A percentile compares a stretch with the other conserved stretches of the same genome.
phyloP scores from a whole-genome alignment of 30 jellyfish, hydroid and myxozoan species.

The Aurelia sp. region DNA sequence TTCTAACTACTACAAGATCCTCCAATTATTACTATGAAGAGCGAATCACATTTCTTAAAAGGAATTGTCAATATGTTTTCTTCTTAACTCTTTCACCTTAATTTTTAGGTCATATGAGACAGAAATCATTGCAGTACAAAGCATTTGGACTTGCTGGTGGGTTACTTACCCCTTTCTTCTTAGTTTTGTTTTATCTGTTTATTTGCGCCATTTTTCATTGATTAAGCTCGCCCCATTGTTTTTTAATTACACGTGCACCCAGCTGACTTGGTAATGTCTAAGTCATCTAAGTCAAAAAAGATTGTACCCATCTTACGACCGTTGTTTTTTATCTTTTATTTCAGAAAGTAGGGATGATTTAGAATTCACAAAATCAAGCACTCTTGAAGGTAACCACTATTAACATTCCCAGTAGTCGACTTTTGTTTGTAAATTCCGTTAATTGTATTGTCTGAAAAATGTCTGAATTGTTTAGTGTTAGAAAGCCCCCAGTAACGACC shows the following conservation, averaged over 20 bases:
- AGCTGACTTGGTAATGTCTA: not conserved
- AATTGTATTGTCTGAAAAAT: too few species aligned
- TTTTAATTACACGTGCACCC: not conserved
- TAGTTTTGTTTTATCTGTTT: not conserved
- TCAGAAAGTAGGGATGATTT: slow-evolving; percentile 48
- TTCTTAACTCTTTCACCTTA: not conserved
- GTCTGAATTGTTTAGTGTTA: too few species aligned
- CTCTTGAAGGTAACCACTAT: slow-evolving; percentile 36
- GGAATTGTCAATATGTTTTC: not conserved
- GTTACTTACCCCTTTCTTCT: not conserved
- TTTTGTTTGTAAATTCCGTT: too few species aligned
- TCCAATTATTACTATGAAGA: not conserved
- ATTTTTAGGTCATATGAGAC: slow-evolving; percentile 56
- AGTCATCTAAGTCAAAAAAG: too few species aligned
- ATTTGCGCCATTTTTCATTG: too few species aligned
- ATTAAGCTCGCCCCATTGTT: not conserved
- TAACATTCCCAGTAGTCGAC: too few species aligned
- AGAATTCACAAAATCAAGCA: slow-evolving; percentile 20
- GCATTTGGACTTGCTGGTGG: slow-evolving; percentile 40
- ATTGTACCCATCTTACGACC: not conserved
- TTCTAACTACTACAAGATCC: too few species aligned
- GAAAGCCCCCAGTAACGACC: too few species aligned
- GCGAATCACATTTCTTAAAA: not conserved
- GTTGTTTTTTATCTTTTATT: not conserved
- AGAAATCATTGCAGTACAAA: slow-evolving; percentile 40